Base-by-base conservation (phyloP, 1,140 invertebrate genomes). In the Diorhabda elongata region DNA sequence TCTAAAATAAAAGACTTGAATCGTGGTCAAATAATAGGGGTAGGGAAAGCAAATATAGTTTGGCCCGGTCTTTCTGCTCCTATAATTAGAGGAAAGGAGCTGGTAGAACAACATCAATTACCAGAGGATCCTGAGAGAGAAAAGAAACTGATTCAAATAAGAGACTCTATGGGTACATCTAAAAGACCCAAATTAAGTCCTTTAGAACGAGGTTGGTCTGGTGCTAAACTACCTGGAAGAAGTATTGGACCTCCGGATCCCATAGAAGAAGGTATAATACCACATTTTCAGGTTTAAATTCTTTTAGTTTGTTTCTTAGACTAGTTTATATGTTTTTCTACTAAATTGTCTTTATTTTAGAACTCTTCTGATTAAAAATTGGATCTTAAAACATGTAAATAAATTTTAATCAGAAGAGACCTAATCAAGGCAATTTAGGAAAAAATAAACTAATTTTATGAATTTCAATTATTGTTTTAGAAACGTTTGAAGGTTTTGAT, bases 31-130 rank as follows among this genome's bases (percentile, higher is more conserved):
- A 76, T 89, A 2, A 91, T 99, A 78, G 97, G 97, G 61, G 79
- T 66, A 76, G 88, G 88, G 45, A 92, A 90, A 81, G 84, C 88
- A 58, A 93, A 92, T 76, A 92, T 97, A 75, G 43, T 94, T 65
- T 98, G 94, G 92, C 97, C 97, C 43, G 97, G 97, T 42, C 83
- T 99, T 42, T 96, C 92, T 77, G 83, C 90, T 2, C 92, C 94
- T 3, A 85, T 98, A 6, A 82, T 96, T 5, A 86, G 87, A 76
- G 94, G 94, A 2, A 88, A 84, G 76, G 90, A 94, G 77, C 73
- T 96, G 2, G 79, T 95, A 0, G 82, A 87, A 75, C 89, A 90
- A 74, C 85, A 91, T 74, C 79, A 88, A 74, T 76, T 93, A 8
- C 88, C 90, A 2, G 87, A 89, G 68, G 89, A 94, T 83, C 83